Conservation (phyloP, 2,113 vertebrate genomes). For the Poeciliopsis occidentalis region DNA sequence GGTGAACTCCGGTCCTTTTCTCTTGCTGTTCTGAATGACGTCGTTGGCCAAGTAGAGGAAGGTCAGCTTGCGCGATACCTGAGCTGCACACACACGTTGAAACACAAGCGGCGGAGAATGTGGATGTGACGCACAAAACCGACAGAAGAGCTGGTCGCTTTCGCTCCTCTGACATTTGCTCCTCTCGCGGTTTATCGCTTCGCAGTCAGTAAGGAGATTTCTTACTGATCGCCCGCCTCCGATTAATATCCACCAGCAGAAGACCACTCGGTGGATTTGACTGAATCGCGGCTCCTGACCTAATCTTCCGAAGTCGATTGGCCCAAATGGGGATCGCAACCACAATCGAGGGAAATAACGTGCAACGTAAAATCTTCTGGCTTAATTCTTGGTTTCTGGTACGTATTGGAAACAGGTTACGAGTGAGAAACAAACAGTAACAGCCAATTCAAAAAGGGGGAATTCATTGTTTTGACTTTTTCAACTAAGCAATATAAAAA, state of each 20-base stretch:
- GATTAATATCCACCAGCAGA: background rate
- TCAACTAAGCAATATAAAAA: no score
- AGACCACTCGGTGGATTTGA: background rate
- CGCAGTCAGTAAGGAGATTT: no score
- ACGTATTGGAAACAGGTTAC: background rate
- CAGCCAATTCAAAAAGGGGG: no score
- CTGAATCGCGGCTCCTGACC: background rate
- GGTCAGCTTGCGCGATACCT: constrained; percentile 94
- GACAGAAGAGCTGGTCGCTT: background rate
- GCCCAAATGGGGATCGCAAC: background rate
- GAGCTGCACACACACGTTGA: constrained; percentile 78
- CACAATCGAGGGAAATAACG: background rate
- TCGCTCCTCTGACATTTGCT: no score
- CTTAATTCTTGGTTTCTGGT: background rate
- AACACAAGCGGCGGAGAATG: background rate
- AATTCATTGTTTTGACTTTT: no score
- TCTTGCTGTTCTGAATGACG: constrained; percentile 99
- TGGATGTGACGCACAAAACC: background rate
- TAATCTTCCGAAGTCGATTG: background rate
- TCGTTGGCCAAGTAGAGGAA: constrained; percentile 99
- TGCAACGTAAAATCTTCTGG: background rate
- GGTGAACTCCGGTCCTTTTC: constrained; percentile 97
- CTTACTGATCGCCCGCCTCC: background rate
- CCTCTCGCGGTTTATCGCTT: no score
- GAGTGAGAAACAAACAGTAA: background rate